These are phyloP conservation scores for Acleris sparsana DNA, from an alignment of 2,888 invertebrate species.

Conservation along the genomic window DNA sequence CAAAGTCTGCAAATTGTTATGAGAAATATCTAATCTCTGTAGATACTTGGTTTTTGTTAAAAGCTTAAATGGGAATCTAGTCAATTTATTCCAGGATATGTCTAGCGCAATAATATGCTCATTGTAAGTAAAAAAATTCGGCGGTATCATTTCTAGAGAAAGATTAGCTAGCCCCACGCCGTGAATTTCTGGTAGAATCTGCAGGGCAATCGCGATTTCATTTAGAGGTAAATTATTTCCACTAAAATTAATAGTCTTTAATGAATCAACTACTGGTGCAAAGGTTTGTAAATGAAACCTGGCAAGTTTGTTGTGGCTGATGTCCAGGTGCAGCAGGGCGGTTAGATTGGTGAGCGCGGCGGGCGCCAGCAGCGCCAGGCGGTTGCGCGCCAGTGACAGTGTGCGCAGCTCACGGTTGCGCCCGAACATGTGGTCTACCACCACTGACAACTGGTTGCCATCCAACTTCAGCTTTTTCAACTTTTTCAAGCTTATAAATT, in stretches of 20 bases:
- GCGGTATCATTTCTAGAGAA: conserved; percentile 81
- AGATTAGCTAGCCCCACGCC: conserved; percentile 85
- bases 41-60: conserved; percentile 83
- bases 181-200: conserved; percentile 82
- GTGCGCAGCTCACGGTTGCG: conserved; percentile 80
- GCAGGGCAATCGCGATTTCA: conserved; percentile 83
- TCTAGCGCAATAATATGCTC: conserved; percentile 86
- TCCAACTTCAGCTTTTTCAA: conserved; percentile 87
- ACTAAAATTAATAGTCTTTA: conserved; percentile 87
- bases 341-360: conserved; percentile 89
- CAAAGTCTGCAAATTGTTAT: conserved; percentile 87
- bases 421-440: conserved; percentile 88
- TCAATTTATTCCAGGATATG: conserved; percentile 88
- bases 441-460: conserved; percentile 90
- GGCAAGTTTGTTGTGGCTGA: conserved; percentile 90
- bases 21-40: conserved; percentile 87
- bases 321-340: conserved; percentile 87
- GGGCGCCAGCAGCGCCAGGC: conserved; percentile 88
- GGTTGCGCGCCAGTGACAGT: conserved; percentile 87
- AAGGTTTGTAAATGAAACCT: conserved; percentile 86
- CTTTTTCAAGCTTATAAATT: conserved; percentile 87
- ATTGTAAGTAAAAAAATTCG: conserved; percentile 83
- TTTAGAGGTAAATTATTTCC: conserved; percentile 85
- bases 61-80: conserved; percentile 81
- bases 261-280: conserved; percentile 83